phyloP scores from a whole-genome alignment of 2,113 vertebrate species.

The Phylloscopus whistleri region DNA sequence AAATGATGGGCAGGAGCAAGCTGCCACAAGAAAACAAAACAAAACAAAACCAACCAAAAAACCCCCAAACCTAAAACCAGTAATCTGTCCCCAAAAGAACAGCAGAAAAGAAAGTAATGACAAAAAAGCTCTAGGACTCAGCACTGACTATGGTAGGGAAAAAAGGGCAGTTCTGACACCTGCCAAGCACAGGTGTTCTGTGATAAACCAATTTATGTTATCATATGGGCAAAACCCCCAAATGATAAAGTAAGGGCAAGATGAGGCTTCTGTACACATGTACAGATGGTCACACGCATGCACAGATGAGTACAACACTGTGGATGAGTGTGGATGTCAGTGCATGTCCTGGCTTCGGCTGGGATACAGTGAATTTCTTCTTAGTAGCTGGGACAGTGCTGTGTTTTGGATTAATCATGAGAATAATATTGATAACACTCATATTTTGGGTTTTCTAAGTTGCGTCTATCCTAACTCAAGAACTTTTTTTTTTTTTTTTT shows the following conservation, averaged over 20 bases:
- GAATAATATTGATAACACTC: background rate
- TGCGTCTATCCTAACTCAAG: background rate
- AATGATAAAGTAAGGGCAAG: background rate
- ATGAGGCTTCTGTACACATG: background rate
- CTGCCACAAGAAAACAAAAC: background rate
- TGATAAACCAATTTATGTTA: too few species aligned
- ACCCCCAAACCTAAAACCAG: background rate
- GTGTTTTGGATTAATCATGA: background rate
- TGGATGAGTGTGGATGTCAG: background rate
- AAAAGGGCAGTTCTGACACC: background rate
- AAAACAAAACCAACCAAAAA: background rate
- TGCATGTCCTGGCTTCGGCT: fast-evolving
- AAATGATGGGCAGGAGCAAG: background rate
- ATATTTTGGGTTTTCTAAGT: background rate
- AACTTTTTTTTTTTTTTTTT: background rate
- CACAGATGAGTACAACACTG: fast-evolving
- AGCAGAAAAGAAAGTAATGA: background rate
- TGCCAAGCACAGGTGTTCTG: background rate
- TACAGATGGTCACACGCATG: background rate
- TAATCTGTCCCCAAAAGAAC: background rate
- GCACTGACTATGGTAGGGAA: fast-evolving
- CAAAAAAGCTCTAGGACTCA: background rate
- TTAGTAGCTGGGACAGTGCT: background rate
- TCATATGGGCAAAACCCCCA: background rate
- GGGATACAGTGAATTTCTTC: background rate